Evolutionary conservation across 2,113 vertebrate genomes (phyloP), one percentile per base, ranked within the genome.

Genomic region (Rhizomys pruinosus): DNA sequence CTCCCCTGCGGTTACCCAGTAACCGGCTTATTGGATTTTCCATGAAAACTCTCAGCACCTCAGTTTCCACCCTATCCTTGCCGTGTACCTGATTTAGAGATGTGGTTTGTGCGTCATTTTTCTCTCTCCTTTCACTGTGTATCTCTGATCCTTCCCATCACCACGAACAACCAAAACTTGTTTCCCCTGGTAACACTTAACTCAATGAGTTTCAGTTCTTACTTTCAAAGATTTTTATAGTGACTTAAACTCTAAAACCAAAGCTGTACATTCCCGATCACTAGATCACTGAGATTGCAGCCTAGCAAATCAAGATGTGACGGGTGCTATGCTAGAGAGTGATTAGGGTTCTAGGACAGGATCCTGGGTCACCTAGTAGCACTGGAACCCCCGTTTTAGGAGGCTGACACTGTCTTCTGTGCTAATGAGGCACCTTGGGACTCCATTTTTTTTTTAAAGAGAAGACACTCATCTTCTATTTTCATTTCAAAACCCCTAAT

Each of bases 101-200:
- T 19, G 32, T 10, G 68, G 42, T 13, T 71, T 84, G 68, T 34
- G 37, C 76, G 22, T 64, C 47, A 42, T 39, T 34, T n/a, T 37
- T 72, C 74, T 10, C 32, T 73, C 63, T 59, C 39, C 25, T 94
- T 90, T 92, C 17, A n/a, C 42, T 72, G 0, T 87, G 17, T 42
- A 27, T 91, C 68, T 91, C 68, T 84, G 69, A 17, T 74, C 34
- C 29, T 37, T 93, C 91, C 34, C 32, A 81, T 82, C 47, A 88
- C 15, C 71, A 64, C 16, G 29, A 92, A 8, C 37, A 73, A 81
- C 42, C 57, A 88, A 92, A 88, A 87, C 19, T 11, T 52, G 6
- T 59, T 86, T 94, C 84, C 86, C 55, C 13, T 42, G 74, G 32
- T 47, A 81, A 66, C n/a, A 57, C 3, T 74, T 57, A 78, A 90